Evolutionary conservation across 2,113 vertebrate species (phyloP).

Genomic region (Sialia sialis): DNA sequence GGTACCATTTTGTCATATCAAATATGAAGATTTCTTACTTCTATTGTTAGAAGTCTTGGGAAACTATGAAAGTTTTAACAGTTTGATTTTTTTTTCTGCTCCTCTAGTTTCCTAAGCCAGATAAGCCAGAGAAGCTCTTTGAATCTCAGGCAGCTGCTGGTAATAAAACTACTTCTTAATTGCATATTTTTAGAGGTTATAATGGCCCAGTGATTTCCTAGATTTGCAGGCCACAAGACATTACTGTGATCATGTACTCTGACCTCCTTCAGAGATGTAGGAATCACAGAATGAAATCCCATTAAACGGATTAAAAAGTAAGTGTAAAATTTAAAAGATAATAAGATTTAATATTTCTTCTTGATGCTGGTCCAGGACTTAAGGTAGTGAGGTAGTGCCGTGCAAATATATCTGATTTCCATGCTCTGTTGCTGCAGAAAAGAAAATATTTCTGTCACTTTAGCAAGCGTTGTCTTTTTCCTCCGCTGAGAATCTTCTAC

Average conservation of each 20-base stretch:
- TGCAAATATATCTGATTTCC: neutral
- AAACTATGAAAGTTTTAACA: neutral
- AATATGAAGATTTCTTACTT: neutral
- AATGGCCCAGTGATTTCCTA: constrained; percentile 48
- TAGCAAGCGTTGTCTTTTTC: neutral
- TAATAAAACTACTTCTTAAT: constrained; percentile 52
- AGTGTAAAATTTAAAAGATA: constrained; percentile 39
- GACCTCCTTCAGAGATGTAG: constrained; percentile 16
- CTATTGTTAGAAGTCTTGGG: neutral
- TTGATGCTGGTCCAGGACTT: constrained; percentile 9
- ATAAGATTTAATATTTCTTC: constrained; percentile 14
- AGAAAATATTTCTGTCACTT: neutral
- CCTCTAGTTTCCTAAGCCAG: neutral
- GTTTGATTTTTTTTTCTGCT: neutral
- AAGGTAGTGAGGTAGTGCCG: neutral
- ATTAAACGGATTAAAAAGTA: constrained; percentile 48
- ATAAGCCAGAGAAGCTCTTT: constrained; percentile 25
- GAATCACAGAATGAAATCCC: constrained; percentile 40
- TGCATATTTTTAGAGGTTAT: constrained; percentile 19
- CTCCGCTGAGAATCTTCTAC: neutral
- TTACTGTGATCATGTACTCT: constrained; percentile 25
- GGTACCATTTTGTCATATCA: neutral
- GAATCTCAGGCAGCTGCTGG: constrained; percentile 14
- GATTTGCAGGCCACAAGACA: constrained; percentile 47
- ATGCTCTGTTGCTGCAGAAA: neutral